Percentiles rank a stretch among this genome's conserved stretches.
Conservation (phyloP, 2,113 vertebrate species). For the Acinonyx jubatus region DNA sequence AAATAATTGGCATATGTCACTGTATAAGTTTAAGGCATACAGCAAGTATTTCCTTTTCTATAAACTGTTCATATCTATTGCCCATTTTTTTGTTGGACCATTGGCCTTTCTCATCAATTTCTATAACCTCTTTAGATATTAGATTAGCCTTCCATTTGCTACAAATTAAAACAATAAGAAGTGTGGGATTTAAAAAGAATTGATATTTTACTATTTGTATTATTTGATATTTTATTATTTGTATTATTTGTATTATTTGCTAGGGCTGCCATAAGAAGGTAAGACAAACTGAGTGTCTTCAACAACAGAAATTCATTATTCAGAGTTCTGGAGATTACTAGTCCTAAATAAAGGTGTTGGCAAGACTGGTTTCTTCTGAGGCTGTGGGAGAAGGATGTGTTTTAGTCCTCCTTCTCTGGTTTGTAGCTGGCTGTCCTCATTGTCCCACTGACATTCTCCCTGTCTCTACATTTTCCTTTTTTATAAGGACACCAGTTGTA, state of each 20-base stretch:
- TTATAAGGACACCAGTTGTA: background rate
- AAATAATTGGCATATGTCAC: background rate
- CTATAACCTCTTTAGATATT: background rate
- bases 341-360: background rate
- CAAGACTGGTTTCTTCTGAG: background rate
- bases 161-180: conserved; percentile 7
- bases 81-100: background rate
- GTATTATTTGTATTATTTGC: background rate
- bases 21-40: background rate
- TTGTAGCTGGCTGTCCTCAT: background rate
- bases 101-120: background rate
- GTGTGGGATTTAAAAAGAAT: background rate
- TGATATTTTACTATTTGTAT: background rate
- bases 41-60: background rate
- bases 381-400: background rate
- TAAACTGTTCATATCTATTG: background rate
- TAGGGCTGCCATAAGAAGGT: background rate
- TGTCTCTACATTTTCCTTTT: background rate
- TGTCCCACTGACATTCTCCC: background rate
- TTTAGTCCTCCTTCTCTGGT: background rate
- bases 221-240: background rate
- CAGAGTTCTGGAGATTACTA: background rate
- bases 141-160: background rate
- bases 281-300: background rate
- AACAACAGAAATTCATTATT: background rate